These are phyloP conservation scores for Harpagoxenus sublaevis DNA, from an alignment of 2,888 invertebrate species.

Conservation along the genomic window DNA sequence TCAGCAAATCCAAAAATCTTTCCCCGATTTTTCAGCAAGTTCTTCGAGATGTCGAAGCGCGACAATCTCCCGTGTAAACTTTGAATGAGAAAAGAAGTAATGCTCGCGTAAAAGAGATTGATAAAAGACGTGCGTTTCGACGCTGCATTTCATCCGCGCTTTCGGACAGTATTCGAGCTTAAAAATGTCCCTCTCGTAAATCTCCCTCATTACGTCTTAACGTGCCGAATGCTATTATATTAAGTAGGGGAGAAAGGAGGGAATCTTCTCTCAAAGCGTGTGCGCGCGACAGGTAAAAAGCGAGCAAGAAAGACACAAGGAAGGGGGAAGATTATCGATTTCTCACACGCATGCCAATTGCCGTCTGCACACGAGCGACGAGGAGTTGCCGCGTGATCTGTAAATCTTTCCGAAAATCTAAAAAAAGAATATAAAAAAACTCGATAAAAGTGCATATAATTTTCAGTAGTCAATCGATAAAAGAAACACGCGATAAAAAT, in stretches of 20 bases:
- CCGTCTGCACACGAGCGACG: conserved; percentile 54
- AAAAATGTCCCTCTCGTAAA: not conserved
- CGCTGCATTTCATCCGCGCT: not conserved
- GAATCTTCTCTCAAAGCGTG: not conserved
- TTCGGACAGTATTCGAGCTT: not conserved
- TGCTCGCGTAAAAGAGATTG: not conserved
- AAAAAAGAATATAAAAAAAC: conserved; percentile 4
- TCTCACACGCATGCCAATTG: conserved; percentile 63
- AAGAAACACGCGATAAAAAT: not conserved
- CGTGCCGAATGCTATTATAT: conserved; percentile 42
- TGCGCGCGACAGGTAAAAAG: conserved; percentile 51
- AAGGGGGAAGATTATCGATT: conserved; percentile 69
- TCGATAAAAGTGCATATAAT: not conserved
- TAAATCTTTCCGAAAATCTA: not conserved
- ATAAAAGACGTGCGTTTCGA: not conserved
- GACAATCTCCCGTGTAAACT: not conserved
- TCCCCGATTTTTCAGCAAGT: not conserved
- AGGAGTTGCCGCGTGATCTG: conserved; percentile 16
- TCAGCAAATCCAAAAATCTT: not conserved
- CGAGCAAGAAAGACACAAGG: conserved; percentile 40
- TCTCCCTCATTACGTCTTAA: conserved; percentile 2
- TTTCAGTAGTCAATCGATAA: not conserved
- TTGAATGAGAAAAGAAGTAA: not conserved
- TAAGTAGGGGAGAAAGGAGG: not conserved
- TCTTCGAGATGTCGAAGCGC: not conserved